Evolutionary conservation across 2,888 invertebrate species (phyloP).

Genomic region (Calameuta filiformis): DNA sequence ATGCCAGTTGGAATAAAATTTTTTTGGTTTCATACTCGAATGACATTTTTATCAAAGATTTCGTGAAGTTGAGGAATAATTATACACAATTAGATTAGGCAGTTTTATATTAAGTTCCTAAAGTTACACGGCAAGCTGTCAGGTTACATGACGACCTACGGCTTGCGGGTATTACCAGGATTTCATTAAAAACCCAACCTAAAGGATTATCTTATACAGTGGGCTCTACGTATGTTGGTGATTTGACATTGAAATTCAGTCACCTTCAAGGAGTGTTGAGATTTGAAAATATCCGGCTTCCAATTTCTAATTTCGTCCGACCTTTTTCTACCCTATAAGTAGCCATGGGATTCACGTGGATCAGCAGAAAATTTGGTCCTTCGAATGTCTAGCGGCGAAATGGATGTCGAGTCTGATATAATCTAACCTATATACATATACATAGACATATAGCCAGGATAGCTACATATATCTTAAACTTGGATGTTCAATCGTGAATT

Average conservation of each 20-base stretch:
- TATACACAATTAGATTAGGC: not conserved
- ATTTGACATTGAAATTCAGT: not conserved
- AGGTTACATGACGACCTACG: not conserved
- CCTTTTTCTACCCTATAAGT: not conserved
- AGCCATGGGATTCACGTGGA: not conserved
- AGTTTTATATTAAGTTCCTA: not conserved
- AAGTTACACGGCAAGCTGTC: not conserved
- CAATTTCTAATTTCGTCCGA: not conserved
- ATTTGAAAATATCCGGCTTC: not conserved
- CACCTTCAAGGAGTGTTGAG: not conserved
- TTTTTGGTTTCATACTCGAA: no score
- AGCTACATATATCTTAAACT: no score
- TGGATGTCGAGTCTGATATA: not conserved
- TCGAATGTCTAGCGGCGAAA: not conserved
- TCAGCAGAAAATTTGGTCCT: not conserved
- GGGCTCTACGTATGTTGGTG: no score
- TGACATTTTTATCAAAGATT: not conserved
- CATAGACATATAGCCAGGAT: not conserved
- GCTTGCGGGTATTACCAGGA: not conserved
- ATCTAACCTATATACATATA: not conserved
- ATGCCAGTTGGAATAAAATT: not conserved
- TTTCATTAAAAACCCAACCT: not conserved
- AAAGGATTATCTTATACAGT: not conserved
- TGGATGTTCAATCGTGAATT: no score
- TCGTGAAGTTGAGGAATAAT: not conserved